Evolutionary conservation across 2,797 vertebrate species (phyloP), one percentile per base, ranked within the genome.

Genomic region (Ispidina picta): DNA sequence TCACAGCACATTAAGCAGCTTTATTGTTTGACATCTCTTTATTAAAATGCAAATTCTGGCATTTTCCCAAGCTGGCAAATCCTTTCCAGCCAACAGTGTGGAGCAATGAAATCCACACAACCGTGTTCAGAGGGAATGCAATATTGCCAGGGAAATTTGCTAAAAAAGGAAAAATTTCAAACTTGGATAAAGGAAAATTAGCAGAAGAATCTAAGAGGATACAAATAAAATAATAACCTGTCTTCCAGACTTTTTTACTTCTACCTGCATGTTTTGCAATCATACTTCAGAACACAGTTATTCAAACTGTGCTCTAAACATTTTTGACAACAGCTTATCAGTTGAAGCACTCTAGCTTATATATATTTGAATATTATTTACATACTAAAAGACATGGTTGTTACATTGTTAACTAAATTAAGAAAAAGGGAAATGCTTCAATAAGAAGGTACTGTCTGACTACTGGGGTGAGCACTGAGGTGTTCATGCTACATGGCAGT

Each of bases 11-110:
- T 83, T 94, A 89, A 93, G 52, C 46, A 68, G 74, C 71, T 72
- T 78, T 94, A 76, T 83, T 95, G 77, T 80, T 93, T 94, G 69
- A 86, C 54, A n/a, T 90, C 80, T 87, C 80, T 96, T 94, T 92
- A 96, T 94, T 85, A 94, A 96, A 96, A 94, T 94, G 86, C 65
- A 82, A 92, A 86, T 91, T 92, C 88, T 97, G 59, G 88, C 66
- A 76, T 93, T 95, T 95, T 77, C 64, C 31, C 72, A 91, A 91
- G 31, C 22, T 90, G 68, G 17, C 59, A 88, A 90, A 83, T 92
- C 31, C 56, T 81, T 93, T 80, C 21, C 43, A 75, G 52, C 79
- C 69, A 19, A 17, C 6, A 72, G 31, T 39, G 52, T 73, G 62
- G 91, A 91, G 83, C 41, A 48, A 19, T 39, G 82, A 87, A 81